phyloP scores from a whole-genome alignment of 2,113 vertebrate genomes.

The Ameiurus melas region DNA sequence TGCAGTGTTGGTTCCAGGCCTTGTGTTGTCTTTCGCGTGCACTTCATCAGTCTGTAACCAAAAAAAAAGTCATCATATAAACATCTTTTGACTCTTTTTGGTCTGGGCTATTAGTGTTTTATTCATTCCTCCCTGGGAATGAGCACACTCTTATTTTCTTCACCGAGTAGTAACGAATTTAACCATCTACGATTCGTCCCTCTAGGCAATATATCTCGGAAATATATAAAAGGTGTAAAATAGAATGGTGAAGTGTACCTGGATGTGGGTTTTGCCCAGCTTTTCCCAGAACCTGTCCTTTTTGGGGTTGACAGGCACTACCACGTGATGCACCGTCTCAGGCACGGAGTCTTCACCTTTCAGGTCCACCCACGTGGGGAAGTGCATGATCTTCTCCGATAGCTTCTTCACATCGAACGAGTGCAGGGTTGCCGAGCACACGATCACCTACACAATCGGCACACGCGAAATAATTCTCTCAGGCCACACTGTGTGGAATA shows the following conservation, averaged over 20 bases:
- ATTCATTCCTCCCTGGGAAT: neutral
- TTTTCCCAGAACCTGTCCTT: slow-evolving; percentile 86
- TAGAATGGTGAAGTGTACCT: slow-evolving; percentile 63
- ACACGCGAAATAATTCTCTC: neutral
- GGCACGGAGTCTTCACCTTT: slow-evolving; percentile 98
- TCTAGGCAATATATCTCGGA: neutral
- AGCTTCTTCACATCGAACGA: slow-evolving; percentile 98
- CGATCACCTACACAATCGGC: slow-evolving; percentile 81
- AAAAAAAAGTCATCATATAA: neutral
- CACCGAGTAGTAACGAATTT: neutral
- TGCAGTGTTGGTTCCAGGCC: slow-evolving; percentile 83
- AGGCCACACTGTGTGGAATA: neutral
- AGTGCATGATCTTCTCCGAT: slow-evolving; percentile 98
- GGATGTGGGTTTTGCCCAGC: slow-evolving; percentile 85
- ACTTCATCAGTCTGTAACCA: slow-evolving; percentile 89
- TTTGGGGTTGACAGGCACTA: slow-evolving; percentile 93
- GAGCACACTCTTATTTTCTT: neutral
- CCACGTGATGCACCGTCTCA: slow-evolving; percentile 94
- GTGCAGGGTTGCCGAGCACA: slow-evolving; percentile 96
- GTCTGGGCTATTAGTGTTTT: neutral
- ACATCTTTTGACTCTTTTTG: neutral
- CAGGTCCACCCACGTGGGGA: slow-evolving; percentile 97
- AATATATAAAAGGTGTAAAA: neutral
- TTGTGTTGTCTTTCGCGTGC: slow-evolving; percentile 91
- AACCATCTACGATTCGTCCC: neutral